Evolutionary conservation across 2,888 invertebrate species (phyloP).

Genomic region (Onthophagus sagittarius): DNA sequence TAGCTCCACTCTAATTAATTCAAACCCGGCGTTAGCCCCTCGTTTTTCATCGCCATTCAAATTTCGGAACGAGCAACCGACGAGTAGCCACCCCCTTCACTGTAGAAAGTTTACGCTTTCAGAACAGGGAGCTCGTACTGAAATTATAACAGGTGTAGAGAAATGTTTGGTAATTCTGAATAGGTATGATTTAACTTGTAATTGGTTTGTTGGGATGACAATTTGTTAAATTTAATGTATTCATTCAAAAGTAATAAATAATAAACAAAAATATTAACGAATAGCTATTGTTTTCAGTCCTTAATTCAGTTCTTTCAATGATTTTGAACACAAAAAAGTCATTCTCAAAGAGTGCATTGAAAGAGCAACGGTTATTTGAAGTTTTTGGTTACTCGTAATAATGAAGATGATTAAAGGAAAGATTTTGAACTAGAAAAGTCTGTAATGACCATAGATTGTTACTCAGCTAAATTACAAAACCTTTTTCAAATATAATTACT

Average conservation of each 20-base stretch:
- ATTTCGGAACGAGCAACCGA: background rate
- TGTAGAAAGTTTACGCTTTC: background rate
- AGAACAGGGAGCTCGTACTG: background rate
- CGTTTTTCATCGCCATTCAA: background rate
- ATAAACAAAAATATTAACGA: background rate
- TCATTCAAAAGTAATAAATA: background rate
- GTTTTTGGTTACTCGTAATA: too few species aligned
- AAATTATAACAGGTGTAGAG: background rate
- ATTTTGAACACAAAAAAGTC: too few species aligned
- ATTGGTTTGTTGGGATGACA: background rate
- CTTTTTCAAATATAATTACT: too few species aligned
- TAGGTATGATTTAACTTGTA: background rate
- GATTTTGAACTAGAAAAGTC: too few species aligned
- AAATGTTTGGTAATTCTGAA: background rate
- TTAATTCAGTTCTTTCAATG: too few species aligned
- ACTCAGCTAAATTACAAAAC: too few species aligned
- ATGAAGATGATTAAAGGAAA: too few species aligned
- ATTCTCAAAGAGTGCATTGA: too few species aligned
- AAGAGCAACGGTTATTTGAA: too few species aligned
- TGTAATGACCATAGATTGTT: too few species aligned
- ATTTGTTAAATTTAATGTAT: background rate
- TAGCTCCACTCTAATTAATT: conserved; percentile 11
- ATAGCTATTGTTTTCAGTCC: too few species aligned
- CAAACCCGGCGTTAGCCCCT: background rate
- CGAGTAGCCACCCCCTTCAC: background rate